These are phyloP conservation scores for Orchesellides sinensis DNA, from an alignment of 2,888 invertebrate genomes.

Conservation along the genomic window DNA sequence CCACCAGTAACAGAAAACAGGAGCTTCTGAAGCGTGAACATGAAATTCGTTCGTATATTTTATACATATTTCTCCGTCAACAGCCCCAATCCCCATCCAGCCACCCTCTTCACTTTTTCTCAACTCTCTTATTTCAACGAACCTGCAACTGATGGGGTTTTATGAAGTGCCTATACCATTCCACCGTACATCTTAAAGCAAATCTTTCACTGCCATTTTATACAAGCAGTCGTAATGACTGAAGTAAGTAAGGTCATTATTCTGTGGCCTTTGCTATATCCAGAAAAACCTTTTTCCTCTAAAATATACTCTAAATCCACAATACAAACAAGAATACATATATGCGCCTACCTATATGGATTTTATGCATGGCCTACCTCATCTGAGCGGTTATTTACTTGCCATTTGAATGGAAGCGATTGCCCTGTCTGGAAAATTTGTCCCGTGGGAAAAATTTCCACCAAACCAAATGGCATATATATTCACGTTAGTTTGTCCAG, in stretches of 20 bases:
- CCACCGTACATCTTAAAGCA: slow-evolving; percentile 9
- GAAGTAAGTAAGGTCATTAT: slow-evolving; percentile 33
- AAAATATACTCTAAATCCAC: neutral
- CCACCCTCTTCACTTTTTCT: neutral
- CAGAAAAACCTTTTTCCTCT: no score
- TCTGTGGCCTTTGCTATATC: no score
- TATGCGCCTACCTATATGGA: no score
- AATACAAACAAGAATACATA: no score
- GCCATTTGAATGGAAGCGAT: slow-evolving; percentile 55
- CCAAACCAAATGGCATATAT: slow-evolving; percentile 37
- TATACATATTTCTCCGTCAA: neutral
- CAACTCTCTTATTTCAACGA: neutral
- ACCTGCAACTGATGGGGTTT: slow-evolving; percentile 12
- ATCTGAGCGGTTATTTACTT: slow-evolving; percentile 45
- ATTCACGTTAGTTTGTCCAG: neutral
- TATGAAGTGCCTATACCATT: slow-evolving; percentile 16
- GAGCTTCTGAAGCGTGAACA: no score
- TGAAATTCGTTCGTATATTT: neutral
- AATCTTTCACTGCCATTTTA: slow-evolving; percentile 33
- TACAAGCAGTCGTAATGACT: slow-evolving; percentile 22
- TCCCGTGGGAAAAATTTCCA: slow-evolving; percentile 58
- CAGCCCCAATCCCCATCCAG: neutral
- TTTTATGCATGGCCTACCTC: slow-evolving; percentile 27
- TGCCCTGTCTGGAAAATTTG: slow-evolving; percentile 53
- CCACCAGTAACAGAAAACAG: no score